These are phyloP conservation scores for Lordiphosa fenestrarum DNA, from an alignment of 2,888 invertebrate species.

Conservation along the genomic window DNA sequence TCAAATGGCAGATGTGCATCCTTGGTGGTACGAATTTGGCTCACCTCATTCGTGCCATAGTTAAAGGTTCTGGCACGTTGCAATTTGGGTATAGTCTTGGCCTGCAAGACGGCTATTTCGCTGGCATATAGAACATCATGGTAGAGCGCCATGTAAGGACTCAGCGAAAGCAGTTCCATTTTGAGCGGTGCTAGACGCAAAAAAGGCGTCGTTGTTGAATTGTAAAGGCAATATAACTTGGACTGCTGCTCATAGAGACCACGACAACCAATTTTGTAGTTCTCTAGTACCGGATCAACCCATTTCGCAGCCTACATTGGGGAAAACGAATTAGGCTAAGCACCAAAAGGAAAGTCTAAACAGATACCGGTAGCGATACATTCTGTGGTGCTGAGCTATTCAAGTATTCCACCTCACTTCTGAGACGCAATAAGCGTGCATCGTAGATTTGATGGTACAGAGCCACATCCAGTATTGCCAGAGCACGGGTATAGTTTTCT, in stretches of 20 bases:
- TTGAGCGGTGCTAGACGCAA: conserved; percentile 64
- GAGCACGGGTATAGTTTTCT: conserved; percentile 6
- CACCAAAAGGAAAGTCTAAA: background rate
- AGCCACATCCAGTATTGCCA: background rate
- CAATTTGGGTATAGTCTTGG: conserved; percentile 41
- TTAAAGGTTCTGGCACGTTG: background rate
- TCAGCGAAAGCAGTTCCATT: conserved; percentile 52
- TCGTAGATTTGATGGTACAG: background rate
- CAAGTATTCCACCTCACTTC: background rate
- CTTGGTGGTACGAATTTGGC: conserved; percentile 50
- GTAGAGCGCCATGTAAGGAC: conserved; percentile 58
- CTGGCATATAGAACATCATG: conserved; percentile 55
- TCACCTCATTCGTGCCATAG: background rate
- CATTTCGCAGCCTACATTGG: background rate
- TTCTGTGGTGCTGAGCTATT: background rate
- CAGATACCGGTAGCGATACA: background rate
- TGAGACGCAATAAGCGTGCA: conserved; percentile 2
- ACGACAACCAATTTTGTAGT: conserved; percentile 41
- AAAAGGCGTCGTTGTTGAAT: conserved; percentile 47
- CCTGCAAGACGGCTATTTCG: conserved; percentile 54
- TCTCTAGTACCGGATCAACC: background rate
- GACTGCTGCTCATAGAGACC: conserved; percentile 37
- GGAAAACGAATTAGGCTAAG: fast-evolving
- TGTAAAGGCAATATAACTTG: conserved; percentile 37
- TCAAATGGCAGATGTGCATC: conserved; percentile 47